Percentiles rank a stretch among this genome's conserved stretches.
Conservation (phyloP, 1,140 invertebrate genomes). For the Babylonia areolata region DNA sequence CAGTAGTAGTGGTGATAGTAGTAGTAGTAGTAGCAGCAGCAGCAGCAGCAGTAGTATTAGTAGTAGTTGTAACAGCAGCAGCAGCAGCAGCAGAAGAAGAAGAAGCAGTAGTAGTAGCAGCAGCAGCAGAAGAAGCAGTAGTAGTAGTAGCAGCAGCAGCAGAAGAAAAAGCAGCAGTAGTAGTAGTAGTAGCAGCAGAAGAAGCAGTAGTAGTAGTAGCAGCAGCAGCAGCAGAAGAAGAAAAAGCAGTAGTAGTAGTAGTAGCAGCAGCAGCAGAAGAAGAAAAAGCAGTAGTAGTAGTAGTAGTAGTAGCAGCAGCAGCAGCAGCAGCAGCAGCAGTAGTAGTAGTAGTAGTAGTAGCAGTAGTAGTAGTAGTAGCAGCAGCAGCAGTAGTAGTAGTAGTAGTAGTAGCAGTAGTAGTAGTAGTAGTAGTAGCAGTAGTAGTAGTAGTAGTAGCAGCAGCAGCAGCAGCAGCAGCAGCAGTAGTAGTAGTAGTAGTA, state of each 20-base stretch:
- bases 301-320: conserved; percentile 37
- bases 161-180: too few relatives aligned
- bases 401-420: conserved; percentile 25
- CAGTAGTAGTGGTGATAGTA: conserved; percentile 12
- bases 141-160: too few relatives aligned
- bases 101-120: too few relatives aligned
- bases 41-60: conserved; percentile 33
- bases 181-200: too few relatives aligned
- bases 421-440: conserved; percentile 27
- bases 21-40: conserved; percentile 23
- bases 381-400: conserved; percentile 10
- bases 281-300: too few relatives aligned
- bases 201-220: too few relatives aligned
- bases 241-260: too few relatives aligned
- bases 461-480: conserved; percentile 11
- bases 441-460: conserved; percentile 12
- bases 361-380: neutral
- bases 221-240: too few relatives aligned
- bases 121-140: too few relatives aligned
- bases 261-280: too few relatives aligned
- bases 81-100: too few relatives aligned
- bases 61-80: too few relatives aligned
- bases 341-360: neutral
- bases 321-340: conserved; percentile 16
- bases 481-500: neutral